Evolutionary conservation across 2,888 invertebrate species (phyloP), one percentile per base, ranked within the genome.

Genomic region (Acrobasis suavella): DNA sequence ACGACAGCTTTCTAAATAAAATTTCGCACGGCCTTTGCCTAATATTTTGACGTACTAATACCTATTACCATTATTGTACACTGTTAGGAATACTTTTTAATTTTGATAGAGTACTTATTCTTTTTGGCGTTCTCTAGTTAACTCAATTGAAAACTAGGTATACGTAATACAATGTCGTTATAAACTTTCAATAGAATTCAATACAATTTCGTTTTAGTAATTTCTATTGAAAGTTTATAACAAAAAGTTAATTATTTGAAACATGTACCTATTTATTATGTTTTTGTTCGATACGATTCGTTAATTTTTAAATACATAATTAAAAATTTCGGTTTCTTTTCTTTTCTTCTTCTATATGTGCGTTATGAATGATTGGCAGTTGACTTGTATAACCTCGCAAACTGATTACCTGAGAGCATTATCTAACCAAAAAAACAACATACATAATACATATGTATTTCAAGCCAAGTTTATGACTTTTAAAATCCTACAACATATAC

Each of bases 1-100:
- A n/a, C 32, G 38, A 17, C 42, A 1, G 32, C 58, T 58, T 58
- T 58, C 58, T 58, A 58, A 58, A 58, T 22, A 46, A 46, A 17
- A 49, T 22, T 58, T 58, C 58, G 46, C 49, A 46, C 46, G 22
- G 46, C 42, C 42, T 58, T 49, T n/a, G 7, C 3, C 46, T 46
- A 1, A 46, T 46, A 14, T 46, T 46, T 46, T 46, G 46, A n/a
- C 10, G 22, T 22, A 2, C 10, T 14, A 12, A n/a, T n/a, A n/a
- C 42, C 8, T 10, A 39, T 39, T 9, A 10, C 39, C 42, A 42
- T 42, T 46, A 46, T 46, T 46, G 46, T 46, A 46, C 10, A 14
- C 3, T 6, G 12, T 6, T 32, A 6, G 5, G 32, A 12, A 14
- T 14, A 46, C 14, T 42, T 12, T 46, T 0, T n/a, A 14, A 14